Base-by-base conservation (phyloP, 2,113 vertebrate species). In the Puffinus mauretanicus region DNA sequence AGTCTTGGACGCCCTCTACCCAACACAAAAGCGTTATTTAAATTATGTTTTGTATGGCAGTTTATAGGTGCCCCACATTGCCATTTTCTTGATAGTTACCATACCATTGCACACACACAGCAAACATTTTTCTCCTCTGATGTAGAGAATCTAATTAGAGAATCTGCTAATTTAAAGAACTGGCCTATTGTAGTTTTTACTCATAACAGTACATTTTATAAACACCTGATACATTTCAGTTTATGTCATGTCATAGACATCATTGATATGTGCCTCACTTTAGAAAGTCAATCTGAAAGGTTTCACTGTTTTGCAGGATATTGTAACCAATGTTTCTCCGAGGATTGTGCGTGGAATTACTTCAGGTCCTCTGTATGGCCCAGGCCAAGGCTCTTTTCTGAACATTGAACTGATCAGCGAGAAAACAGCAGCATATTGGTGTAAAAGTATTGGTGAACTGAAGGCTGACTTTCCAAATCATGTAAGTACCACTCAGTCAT, bases 351-450 rank as follows among this genome's bases (percentile, higher is more conserved):
- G 99, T 86, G 99, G 99, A 34, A 99, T 98, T 67, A 99, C 99
- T 60, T 99, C 99, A 6, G 98, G 99, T n/a, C 98, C 98, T 36
- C 0, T 98, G 30, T 99, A 97, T 0, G 99, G 99, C 72, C 99
- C 99, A 5, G 99, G 98, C 61, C 99, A 99, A 95, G 98, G 99
- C 86, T 99, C 99, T 42, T 99, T 99, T 91, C 98, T 99, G 55
- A 99, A 99, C 96, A 99, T 99, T 26, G 99, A 99, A 84, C 98
- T 99, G 54, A 99, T 99, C 97, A 99, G 99, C 9, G 99, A 99
- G 95, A 99, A 99, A 96, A 99, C 99, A 2, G 98, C 99, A 15
- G 99, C 98, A 2, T 99, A 99, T 82, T 99, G 99, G 99, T 99
- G 99, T 97, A 98, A 97, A 95, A 98, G 99, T 54, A 96, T 99